phyloP scores from a whole-genome alignment of 37 sponge, comb jelly and placozoan genomes.

The Halichondria panicea region DNA sequence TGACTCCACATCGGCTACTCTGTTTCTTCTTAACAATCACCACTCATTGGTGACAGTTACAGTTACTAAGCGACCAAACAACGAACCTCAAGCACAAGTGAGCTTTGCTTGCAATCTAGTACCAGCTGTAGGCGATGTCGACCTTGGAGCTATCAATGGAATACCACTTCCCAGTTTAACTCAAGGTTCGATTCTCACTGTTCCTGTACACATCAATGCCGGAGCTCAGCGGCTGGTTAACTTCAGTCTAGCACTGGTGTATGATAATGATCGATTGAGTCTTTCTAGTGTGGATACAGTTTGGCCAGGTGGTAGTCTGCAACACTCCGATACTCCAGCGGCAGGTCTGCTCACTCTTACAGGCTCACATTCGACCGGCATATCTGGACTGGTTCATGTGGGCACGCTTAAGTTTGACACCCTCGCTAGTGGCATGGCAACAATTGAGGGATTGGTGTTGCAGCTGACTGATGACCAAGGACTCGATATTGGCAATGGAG shows the following conservation, averaged over 20 bases:
- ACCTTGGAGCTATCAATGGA: conserved; percentile 57
- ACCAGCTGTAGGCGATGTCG: conserved; percentile 78
- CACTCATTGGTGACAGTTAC: conserved; percentile 34
- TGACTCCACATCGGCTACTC: conserved; percentile 11
- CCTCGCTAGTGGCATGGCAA: conserved; percentile 15
- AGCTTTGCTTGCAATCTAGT: conserved; percentile 67
- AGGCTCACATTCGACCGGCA: conserved; percentile 15
- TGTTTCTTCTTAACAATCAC: conserved; percentile 54
- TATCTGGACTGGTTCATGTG: conserved; percentile 29
- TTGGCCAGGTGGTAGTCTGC: conserved; percentile 23
- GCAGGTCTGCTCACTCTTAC: conserved; percentile 10
- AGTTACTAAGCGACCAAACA: not conserved
- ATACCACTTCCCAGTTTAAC: conserved; percentile 51
- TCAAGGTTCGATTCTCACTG: conserved; percentile 17
- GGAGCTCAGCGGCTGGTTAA: conserved; percentile 33
- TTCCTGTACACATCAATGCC: conserved; percentile 74
- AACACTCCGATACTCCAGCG: not conserved
- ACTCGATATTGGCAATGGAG: not conserved
- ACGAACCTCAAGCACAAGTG: not conserved
- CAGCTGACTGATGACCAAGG: conserved; percentile 16
- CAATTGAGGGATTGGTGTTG: conserved; percentile 28
- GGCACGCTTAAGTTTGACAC: conserved; percentile 47
- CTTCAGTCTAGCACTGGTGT: conserved; percentile 42
- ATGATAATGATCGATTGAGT: conserved; percentile 10
- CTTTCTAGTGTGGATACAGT: conserved; percentile 1